phyloP scores from a whole-genome alignment of 2,113 vertebrate species.

The Nipponia nippon region DNA sequence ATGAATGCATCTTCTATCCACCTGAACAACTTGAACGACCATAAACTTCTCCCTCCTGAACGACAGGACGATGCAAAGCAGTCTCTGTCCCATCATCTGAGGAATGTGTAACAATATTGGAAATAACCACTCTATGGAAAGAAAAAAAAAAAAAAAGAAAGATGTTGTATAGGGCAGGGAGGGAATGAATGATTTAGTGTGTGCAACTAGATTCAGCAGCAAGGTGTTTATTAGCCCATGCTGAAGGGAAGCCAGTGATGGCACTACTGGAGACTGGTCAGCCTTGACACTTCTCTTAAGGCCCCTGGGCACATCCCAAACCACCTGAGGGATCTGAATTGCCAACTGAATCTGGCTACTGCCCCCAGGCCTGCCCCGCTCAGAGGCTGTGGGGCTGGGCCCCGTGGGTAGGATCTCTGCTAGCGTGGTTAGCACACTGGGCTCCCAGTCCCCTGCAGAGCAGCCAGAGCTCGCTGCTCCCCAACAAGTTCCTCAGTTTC shows the following conservation, averaged over 20 bases:
- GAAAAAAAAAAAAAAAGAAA: no score
- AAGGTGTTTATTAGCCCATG: background rate
- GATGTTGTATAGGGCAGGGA: fast-evolving
- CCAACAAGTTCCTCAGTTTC: background rate
- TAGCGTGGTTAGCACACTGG: background rate
- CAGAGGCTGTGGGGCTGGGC: background rate
- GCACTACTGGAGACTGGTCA: background rate
- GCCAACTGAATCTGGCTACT: background rate
- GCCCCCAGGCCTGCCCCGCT: fast-evolving
- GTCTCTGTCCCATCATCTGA: fast-evolving
- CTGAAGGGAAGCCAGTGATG: background rate
- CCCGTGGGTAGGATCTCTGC: fast-evolving
- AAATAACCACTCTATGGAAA: background rate
- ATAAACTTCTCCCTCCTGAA: background rate
- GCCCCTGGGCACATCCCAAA: background rate
- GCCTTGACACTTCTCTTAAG: background rate
- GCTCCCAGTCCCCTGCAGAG: background rate
- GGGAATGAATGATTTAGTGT: background rate
- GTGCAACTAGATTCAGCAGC: background rate
- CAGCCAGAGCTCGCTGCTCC: fast-evolving
- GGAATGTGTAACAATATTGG: background rate
- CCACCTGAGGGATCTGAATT: fast-evolving
- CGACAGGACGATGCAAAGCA: fast-evolving
- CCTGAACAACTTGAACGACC: background rate
- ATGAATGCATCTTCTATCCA: background rate